phyloP scores from a whole-genome alignment of 2,888 invertebrate genomes.

The Platycheirus rosarum region DNA sequence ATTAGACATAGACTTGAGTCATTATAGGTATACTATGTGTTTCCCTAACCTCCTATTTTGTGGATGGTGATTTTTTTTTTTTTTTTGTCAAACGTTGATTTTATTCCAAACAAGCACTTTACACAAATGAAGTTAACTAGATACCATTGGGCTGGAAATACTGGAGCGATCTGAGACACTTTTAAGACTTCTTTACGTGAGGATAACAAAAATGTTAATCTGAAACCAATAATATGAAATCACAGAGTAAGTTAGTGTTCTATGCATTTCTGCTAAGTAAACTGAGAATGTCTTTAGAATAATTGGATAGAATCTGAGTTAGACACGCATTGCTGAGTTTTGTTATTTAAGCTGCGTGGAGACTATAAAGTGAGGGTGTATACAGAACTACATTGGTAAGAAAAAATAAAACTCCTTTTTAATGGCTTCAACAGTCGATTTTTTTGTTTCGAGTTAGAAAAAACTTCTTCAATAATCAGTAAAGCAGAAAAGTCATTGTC shows the following conservation, averaged over 20 bases:
- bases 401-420: background rate
- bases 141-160: slow-evolving; percentile 17
- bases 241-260: slow-evolving; percentile 23
- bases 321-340: slow-evolving; percentile 31
- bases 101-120: slow-evolving; percentile 12
- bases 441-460: background rate
- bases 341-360: slow-evolving; percentile 17
- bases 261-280: slow-evolving; percentile 27
- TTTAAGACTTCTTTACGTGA: slow-evolving; percentile 55
- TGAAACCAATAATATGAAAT: slow-evolving; percentile 63
- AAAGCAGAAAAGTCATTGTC: too few relatives aligned
- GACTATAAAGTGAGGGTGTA: too few relatives aligned
- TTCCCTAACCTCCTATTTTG: background rate
- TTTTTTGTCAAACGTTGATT: slow-evolving; percentile 37
- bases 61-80: slow-evolving; percentile 35
- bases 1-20: slow-evolving; percentile 42
- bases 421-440: slow-evolving; percentile 6
- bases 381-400: background rate
- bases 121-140: slow-evolving; percentile 3
- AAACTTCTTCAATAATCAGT: too few relatives aligned
- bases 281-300: slow-evolving; percentile 32
- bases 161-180: slow-evolving; percentile 43
- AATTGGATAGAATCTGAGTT: slow-evolving; percentile 52
- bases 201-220: slow-evolving; percentile 60
- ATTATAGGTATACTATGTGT: slow-evolving; percentile 47